A percentile compares a stretch with the other conserved stretches of the same genome.
Conservation (phyloP, 1,140 invertebrate species). For the Carcinoscorpius rotundicauda region DNA sequence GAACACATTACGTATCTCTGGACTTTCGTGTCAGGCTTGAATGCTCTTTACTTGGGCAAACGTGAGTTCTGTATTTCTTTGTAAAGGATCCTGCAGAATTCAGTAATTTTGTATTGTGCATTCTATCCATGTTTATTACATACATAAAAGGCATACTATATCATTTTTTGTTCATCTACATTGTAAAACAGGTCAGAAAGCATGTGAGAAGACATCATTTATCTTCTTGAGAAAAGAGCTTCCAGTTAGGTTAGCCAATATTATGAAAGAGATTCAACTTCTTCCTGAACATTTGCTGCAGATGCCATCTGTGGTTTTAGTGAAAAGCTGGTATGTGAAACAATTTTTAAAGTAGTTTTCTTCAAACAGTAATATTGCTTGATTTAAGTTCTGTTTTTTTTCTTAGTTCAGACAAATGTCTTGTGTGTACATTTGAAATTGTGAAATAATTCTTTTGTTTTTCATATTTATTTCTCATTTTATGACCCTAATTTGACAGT, state of each 20-base stretch:
- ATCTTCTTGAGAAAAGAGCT: slow-evolving; percentile 90
- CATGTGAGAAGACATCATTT: slow-evolving; percentile 42
- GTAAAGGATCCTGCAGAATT: too few species aligned
- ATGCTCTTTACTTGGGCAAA: too few species aligned
- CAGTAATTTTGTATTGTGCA: too few species aligned
- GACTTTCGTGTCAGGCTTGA: too few species aligned
- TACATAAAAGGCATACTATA: too few species aligned
- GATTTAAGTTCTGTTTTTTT: slow-evolving; percentile 1
- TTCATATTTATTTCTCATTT: neutral
- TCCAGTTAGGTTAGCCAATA: slow-evolving; percentile 88
- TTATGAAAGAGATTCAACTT: slow-evolving; percentile 95
- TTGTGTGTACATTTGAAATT: neutral
- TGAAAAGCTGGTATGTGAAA: slow-evolving; percentile 39
- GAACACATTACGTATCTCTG: too few species aligned
- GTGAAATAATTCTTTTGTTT: slow-evolving; percentile 3
- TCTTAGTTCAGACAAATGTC: slow-evolving; percentile 3
- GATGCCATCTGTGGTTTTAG: slow-evolving; percentile 77
- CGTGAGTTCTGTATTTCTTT: too few species aligned
- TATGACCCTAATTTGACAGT: neutral
- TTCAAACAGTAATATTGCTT: neutral
- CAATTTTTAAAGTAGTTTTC: neutral
- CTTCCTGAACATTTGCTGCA: slow-evolving; percentile 59
- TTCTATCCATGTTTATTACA: too few species aligned
- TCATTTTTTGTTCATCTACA: too few species aligned
- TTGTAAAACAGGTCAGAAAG: slow-evolving; percentile 57